Evolutionary conservation across 2,797 vertebrate genomes (phyloP).

Genomic region (Micrastur ruficollis): DNA sequence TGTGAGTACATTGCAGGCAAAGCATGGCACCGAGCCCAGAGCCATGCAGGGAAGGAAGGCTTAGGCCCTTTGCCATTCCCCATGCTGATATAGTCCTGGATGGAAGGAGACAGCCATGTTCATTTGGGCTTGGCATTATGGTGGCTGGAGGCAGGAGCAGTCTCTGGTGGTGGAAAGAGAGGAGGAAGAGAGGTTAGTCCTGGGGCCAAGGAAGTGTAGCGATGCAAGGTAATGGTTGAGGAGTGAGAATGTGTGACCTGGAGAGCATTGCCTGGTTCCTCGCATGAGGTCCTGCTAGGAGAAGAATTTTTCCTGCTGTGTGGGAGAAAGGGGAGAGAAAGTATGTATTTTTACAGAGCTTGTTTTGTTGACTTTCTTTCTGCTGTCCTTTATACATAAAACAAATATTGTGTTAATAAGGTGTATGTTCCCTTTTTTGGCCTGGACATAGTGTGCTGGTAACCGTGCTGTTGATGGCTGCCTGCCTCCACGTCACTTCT

Average conservation of each 20-base stretch:
- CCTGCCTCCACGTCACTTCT: neutral
- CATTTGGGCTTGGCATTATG: neutral
- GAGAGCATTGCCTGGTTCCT: neutral
- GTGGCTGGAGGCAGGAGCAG: neutral
- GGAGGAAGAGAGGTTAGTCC: neutral
- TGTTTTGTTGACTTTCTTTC: neutral
- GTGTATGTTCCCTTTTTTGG: neutral
- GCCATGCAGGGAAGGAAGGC: neutral
- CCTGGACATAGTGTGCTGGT: neutral
- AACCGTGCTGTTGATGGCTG: neutral
- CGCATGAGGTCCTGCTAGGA: neutral
- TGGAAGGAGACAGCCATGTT: neutral
- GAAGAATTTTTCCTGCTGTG: neutral
- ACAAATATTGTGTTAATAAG: neutral
- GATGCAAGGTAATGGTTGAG: neutral
- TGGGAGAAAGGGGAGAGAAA: neutral
- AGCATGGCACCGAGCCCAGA: neutral
- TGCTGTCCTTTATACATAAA: neutral
- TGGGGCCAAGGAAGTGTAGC: neutral
- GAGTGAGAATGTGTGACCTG: neutral
- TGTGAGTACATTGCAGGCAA: neutral
- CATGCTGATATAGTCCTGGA: rapidly evolving
- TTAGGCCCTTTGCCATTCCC: neutral
- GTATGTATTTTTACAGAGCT: neutral
- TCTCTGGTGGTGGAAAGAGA: neutral